Evolutionary conservation across 1,140 invertebrate genomes (phyloP).

Genomic region (Aphidius gifuensis): DNA sequence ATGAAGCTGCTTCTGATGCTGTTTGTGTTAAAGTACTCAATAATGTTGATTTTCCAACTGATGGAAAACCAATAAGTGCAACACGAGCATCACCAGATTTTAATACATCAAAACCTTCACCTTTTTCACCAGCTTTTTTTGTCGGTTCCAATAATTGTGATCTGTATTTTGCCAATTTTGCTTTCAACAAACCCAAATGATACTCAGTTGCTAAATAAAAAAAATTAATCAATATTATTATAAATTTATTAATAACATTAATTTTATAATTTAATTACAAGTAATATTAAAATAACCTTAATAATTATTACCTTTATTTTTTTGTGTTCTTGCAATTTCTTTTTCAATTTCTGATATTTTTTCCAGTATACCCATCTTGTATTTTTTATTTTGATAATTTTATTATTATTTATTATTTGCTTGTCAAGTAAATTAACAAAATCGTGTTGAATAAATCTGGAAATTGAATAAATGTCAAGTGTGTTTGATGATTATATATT

Average conservation of each 20-base stretch:
- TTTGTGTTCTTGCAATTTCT: slow-evolving; percentile 97
- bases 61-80: slow-evolving; percentile 96
- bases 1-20: slow-evolving; percentile 92
- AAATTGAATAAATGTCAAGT: too few species aligned
- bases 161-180: slow-evolving; percentile 97
- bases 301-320: slow-evolving; percentile 87
- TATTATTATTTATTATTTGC: neutral
- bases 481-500: too few species aligned
- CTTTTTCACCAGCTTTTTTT: slow-evolving; percentile 89
- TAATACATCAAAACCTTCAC: slow-evolving; percentile 99
- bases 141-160: slow-evolving; percentile 92
- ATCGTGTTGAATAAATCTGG: too few species aligned
- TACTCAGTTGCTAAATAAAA: slow-evolving; percentile 90
- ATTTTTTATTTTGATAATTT: slow-evolving; percentile 1
- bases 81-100: slow-evolving; percentile 99
- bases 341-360: slow-evolving; percentile 98
- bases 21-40: slow-evolving; percentile 91
- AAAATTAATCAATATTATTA: slow-evolving; percentile 26
- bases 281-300: slow-evolving; percentile 12
- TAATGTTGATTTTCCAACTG: slow-evolving; percentile 94
- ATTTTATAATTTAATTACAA: neutral
- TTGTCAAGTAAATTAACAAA: too few species aligned
- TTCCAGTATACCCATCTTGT: slow-evolving; percentile 90
- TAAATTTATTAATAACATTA: slow-evolving; percentile 6
- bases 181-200: slow-evolving; percentile 96